Evolutionary conservation across 1,140 invertebrate species (phyloP), one percentile per base, ranked within the genome.

Genomic region (Piezodorus guildinii): DNA sequence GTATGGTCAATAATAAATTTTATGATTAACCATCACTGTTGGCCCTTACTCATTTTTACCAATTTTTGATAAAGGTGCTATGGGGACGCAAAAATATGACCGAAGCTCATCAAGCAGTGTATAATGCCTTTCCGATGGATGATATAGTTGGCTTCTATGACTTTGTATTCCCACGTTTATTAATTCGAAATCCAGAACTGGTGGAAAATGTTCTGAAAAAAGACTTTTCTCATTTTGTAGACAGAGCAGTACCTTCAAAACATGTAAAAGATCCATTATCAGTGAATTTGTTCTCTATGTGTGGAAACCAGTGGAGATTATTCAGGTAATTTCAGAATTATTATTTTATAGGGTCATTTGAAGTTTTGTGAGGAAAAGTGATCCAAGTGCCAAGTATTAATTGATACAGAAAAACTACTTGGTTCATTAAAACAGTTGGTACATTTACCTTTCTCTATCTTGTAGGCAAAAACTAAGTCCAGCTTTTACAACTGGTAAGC

Each of bases 401-500:
- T n/a, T n/a, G n/a, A n/a, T n/a, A n/a, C n/a, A n/a, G n/a, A n/a
- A n/a, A n/a, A n/a, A n/a, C n/a, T n/a, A n/a, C n/a, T n/a, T n/a
- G n/a, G n/a, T n/a, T n/a, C n/a, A n/a, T n/a, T n/a, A n/a, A n/a
- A n/a, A n/a, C n/a, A n/a, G n/a, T n/a, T n/a, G n/a, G n/a, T n/a
- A n/a, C n/a, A n/a, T n/a, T n/a, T n/a, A n/a, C n/a, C n/a, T n/a
- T n/a, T n/a, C n/a, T n/a, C n/a, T n/a, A n/a, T 19, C 1, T 49
- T 66, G 82, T 5, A 71, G 83, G 34, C 70, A 74, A n/a, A 81
- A 83, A 60, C 70, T 83, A 49, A 79, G 78, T 14, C 81, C 82
- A 9, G 75, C 79, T 9, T 85, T 84, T 70, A 79, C 80, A 1
- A 73, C 77, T 3, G 73, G 76, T 4, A 83, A 83, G 73, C 76